Conservation (phyloP, 1,140 invertebrate species). For the Drosophila subpulchrella region DNA sequence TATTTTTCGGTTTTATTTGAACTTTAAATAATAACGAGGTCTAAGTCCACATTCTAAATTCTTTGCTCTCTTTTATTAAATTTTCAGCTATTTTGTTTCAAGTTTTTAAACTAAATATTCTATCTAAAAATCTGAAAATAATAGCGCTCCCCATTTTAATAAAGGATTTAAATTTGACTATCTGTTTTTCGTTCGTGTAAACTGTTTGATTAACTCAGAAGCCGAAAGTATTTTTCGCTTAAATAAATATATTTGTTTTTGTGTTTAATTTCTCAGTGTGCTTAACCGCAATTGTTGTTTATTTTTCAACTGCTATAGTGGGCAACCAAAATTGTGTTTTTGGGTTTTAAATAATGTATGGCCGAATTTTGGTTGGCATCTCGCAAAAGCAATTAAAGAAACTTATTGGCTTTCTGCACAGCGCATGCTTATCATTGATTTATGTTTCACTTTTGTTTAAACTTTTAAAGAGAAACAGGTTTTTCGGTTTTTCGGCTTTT, state of each 20-base stretch:
- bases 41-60: too few relatives aligned
- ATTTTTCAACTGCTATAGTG: not conserved
- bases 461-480: not conserved
- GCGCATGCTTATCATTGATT: slow-evolving; percentile 2
- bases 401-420: not conserved
- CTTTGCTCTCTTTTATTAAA: too few relatives aligned
- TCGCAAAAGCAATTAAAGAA: not conserved
- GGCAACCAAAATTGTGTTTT: not conserved
- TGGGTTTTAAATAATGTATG: not conserved
- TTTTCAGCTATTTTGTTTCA: not conserved
- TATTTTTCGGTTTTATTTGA: slow-evolving; percentile 31
- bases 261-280: not conserved
- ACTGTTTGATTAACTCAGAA: slow-evolving; percentile 66
- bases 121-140: too few relatives aligned
- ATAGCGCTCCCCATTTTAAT: too few relatives aligned
- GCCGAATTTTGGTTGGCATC: too few relatives aligned
- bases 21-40: not conserved
- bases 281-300: not conserved
- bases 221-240: slow-evolving; percentile 67
- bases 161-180: not conserved
- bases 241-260: slow-evolving; percentile 4
- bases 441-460: slow-evolving; percentile 1
- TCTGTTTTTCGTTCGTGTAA: slow-evolving; percentile 48
- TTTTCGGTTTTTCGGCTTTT: slow-evolving; percentile 13
- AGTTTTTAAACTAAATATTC: too few relatives aligned